Evolutionary conservation across 2,797 vertebrate genomes (phyloP).

Genomic region (Bovichtus diacanthus): DNA sequence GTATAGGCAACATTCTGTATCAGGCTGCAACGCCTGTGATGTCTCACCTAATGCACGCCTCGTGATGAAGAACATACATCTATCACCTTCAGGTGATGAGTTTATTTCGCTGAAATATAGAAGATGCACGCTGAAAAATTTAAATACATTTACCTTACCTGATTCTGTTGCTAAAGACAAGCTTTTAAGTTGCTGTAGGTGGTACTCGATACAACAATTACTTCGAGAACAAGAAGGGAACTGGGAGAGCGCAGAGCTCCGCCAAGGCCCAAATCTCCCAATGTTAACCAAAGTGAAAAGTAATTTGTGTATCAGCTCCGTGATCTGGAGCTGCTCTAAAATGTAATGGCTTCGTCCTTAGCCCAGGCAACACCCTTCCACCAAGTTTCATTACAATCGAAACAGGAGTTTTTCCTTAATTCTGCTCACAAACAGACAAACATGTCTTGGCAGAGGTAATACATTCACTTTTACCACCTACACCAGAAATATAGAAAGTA

Average conservation of each 20-base stretch:
- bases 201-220: background rate
- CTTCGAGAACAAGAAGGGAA: background rate
- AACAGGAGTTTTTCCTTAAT: no score
- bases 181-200: conserved; percentile 35
- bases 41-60: conserved; percentile 26
- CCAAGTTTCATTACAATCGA: no score
- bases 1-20: conserved; percentile 23
- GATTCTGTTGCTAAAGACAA: conserved; percentile 11
- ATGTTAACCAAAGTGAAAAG: no score
- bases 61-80: conserved; percentile 40
- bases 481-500: background rate
- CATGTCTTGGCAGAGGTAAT: no score
- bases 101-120: conserved; percentile 35
- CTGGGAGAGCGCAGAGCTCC: no score
- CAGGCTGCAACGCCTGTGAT: conserved; percentile 38
- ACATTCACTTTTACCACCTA: background rate
- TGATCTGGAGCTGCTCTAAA: no score
- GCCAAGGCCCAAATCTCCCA: no score
- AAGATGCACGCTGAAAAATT: conserved; percentile 25
- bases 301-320: no score
- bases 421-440: no score
- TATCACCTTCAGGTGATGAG: conserved; percentile 29
- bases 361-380: no score
- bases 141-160: conserved; percentile 8
- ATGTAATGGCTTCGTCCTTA: no score